phyloP scores from a whole-genome alignment of 2,113 vertebrate genomes.

The Notiomystis cincta region DNA sequence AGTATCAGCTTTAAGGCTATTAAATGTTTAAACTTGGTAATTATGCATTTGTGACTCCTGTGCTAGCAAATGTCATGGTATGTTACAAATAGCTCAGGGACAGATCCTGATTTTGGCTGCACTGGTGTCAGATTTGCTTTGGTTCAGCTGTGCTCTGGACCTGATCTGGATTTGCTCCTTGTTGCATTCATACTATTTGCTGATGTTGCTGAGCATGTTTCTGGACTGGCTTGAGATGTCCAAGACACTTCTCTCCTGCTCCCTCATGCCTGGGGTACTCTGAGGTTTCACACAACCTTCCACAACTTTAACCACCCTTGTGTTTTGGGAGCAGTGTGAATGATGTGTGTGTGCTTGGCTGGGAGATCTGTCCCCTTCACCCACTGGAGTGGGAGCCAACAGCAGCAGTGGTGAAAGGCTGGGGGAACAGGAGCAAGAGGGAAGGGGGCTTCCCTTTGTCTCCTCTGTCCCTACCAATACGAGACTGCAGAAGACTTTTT shows the following conservation, averaged over 20 bases:
- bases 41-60: not conserved
- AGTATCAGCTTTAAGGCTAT: not conserved
- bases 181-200: not conserved
- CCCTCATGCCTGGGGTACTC: rapidly evolving
- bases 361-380: not conserved
- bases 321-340: not conserved
- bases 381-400: not conserved
- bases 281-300: not conserved
- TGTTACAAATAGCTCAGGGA: not conserved
- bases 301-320: rapidly evolving
- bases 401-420: not conserved
- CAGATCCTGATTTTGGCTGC: not conserved
- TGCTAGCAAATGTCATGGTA: not conserved
- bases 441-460: not conserved
- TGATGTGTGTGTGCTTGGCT: not conserved
- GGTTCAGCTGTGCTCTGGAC: not conserved
- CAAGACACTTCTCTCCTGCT: not conserved
- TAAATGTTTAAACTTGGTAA: not conserved
- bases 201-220: not conserved
- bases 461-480: not conserved
- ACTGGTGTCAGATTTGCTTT: not conserved
- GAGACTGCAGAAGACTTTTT: not conserved
- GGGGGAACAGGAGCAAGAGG: not conserved
- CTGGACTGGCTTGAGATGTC: not conserved
- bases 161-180: not conserved